phyloP scores from a whole-genome alignment of 2,888 invertebrate genomes.

The Laothoe populi region DNA sequence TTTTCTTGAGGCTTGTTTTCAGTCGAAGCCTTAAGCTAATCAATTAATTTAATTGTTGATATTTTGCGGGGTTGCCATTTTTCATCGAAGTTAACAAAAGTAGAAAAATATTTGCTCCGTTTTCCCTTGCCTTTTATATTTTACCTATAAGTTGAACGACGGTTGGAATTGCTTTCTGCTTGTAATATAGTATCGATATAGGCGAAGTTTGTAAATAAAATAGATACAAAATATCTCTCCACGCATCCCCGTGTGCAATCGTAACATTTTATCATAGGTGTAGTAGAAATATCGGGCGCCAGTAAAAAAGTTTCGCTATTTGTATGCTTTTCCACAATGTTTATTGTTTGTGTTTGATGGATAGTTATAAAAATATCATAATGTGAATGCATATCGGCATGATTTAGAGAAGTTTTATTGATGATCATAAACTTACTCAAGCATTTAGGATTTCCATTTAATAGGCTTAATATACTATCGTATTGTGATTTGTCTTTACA shows the following conservation, averaged over 20 bases:
- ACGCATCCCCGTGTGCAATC: constrained; percentile 56
- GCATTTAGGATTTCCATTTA: too few species aligned
- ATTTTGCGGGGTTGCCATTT: constrained; percentile 40
- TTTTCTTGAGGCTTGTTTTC: constrained; percentile 70
- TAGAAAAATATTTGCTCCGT: constrained; percentile 35
- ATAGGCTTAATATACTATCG: too few species aligned
- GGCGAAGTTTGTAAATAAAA: constrained; percentile 81
- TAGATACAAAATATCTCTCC: constrained; percentile 71
- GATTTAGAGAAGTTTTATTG: not conserved
- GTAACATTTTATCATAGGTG: constrained; percentile 83
- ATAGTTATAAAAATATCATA: constrained; percentile 39
- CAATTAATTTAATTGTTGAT: constrained; percentile 79
- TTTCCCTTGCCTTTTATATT: constrained; percentile 31
- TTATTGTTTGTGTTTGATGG: constrained; percentile 62
- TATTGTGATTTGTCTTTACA: too few species aligned
- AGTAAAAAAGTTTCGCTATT: constrained; percentile 75
- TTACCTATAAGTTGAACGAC: constrained; percentile 46
- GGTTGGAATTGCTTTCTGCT: constrained; percentile 61
- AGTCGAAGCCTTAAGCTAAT: constrained; percentile 64
- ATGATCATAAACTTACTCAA: not conserved
- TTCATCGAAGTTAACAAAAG: constrained; percentile 42
- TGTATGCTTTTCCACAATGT: constrained; percentile 42
- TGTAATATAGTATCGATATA: constrained; percentile 66
- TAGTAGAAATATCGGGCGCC: constrained; percentile 73
- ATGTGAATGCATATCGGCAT: not conserved